Evolutionary conservation across 2,113 vertebrate genomes (phyloP), one percentile per base, ranked within the genome.

Genomic region (Semicossyphus pulcher): DNA sequence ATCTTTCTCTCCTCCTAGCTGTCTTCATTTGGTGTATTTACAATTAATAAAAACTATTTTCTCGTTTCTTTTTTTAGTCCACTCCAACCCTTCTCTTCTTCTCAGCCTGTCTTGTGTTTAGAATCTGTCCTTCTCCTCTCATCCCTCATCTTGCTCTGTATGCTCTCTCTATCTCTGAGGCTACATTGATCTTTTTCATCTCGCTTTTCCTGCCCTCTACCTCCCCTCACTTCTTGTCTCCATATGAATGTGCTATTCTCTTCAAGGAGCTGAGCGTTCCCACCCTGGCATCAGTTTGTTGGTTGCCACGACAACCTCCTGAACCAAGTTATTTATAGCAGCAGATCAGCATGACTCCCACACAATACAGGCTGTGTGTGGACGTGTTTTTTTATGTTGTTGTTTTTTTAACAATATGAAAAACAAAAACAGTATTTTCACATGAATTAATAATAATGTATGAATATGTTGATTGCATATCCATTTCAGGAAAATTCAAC

Each of bases 301-400:
- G 91, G 91, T 92, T 91, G 76, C 85, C 68, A 87, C 14, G 85
- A 79, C 89, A 91, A 92, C 89, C 85, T 36, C 68, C 66, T 10
- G 53, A 80, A 81, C 76, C 70, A 68, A 77, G 91, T 76, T 92
- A 92, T 92, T 91, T 88, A 84, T 92, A 91, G 91, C 78, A 56
- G 53, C 70, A 39, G 81, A 85, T 84, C 78, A 78, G 80, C 71
- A 64, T 66, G 84, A 72, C 65, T 84, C 64, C 81, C 71, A 44
- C 64, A 72, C 69, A 71, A 76, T 58, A 68, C 45, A 66, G 57
- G 26, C 44, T 31, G 42, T 57, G 31, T 73, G 54, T 66, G 67
- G 52, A 82, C 36, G 12, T 7, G 7, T 39, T 3, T 39, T 47
- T 57, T 14, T 34, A 44, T 62, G 29, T 45, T 44, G 4, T 53